Percentiles rank a stretch among this genome's conserved stretches.
phyloP scores from a whole-genome alignment of 2,888 invertebrate genomes.

The Meiosimyza decipiens region DNA sequence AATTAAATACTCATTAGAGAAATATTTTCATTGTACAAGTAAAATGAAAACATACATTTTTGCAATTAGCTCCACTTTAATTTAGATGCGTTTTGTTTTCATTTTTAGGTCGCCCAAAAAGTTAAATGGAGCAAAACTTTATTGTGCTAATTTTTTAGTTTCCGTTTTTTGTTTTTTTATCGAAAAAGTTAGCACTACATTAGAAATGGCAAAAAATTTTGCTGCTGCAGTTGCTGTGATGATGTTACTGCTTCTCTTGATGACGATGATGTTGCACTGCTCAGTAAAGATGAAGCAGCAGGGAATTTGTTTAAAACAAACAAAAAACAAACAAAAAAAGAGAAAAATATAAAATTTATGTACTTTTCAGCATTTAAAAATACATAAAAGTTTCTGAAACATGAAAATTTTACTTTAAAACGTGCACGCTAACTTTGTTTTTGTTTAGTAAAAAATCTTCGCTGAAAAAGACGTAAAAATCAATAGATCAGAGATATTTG shows the following conservation, averaged over 20 bases:
- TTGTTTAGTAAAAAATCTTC: too few species aligned
- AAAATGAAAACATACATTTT: constrained; percentile 1
- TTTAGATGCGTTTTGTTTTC: constrained; percentile 5
- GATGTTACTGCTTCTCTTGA: constrained; percentile 21
- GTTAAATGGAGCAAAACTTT: constrained; percentile 19
- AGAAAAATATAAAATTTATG: too few species aligned
- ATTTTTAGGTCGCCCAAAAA: constrained; percentile 32
- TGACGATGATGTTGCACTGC: not conserved
- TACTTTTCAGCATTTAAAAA: too few species aligned
- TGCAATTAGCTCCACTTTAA: constrained; percentile 23
- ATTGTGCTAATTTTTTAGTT: not conserved
- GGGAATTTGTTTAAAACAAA: too few species aligned
- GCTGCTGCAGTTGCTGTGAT: constrained; percentile 18
- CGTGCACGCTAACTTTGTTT: too few species aligned
- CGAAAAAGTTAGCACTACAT: not conserved
- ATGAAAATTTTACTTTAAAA: too few species aligned
- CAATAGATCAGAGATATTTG: too few species aligned
- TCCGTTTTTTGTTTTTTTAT: not conserved
- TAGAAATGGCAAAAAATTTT: not conserved
- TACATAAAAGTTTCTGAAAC: too few species aligned
- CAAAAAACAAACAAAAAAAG: too few species aligned
- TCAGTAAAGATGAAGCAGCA: too few species aligned
- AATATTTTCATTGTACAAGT: not conserved
- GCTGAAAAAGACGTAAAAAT: too few species aligned
- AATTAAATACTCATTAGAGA: too few species aligned